phyloP scores from a whole-genome alignment of 1,140 invertebrate species.

The Zeugodacus cucurbitae region DNA sequence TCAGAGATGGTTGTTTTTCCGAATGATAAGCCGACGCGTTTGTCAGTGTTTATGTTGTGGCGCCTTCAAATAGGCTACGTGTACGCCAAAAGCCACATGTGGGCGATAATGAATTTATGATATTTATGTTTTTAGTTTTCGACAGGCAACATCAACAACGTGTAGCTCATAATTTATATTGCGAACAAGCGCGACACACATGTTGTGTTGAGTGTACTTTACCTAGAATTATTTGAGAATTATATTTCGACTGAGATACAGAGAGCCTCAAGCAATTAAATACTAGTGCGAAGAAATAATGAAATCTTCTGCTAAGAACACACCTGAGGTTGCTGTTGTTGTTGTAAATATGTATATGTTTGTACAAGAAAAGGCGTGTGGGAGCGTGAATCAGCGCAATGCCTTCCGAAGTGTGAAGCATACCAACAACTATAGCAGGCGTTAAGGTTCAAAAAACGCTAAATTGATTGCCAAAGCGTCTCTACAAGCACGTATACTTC shows the following conservation, averaged over 20 bases:
- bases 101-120: slow-evolving; percentile 12
- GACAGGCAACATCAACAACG: not conserved
- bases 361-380: not conserved
- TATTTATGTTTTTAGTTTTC: not conserved
- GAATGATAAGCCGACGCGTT: not conserved
- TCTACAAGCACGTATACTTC: too few species aligned
- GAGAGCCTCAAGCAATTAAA: not conserved
- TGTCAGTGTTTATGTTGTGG: not conserved
- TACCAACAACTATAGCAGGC: not conserved
- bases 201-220: not conserved
- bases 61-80: not conserved
- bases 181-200: not conserved
- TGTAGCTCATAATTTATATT: not conserved
- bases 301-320: too few species aligned
- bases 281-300: too few species aligned
- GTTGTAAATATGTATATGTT: too few species aligned
- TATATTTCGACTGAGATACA: not conserved
- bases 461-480: not conserved
- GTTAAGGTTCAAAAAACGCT: not conserved
- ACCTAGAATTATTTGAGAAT: not conserved
- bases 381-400: not conserved
- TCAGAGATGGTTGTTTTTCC: not conserved
- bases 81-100: not conserved
- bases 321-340: too few species aligned
- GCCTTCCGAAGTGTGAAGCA: not conserved